Evolutionary conservation across 1,140 invertebrate genomes (phyloP).

Genomic region (Trachymyrmex cornetzi): DNA sequence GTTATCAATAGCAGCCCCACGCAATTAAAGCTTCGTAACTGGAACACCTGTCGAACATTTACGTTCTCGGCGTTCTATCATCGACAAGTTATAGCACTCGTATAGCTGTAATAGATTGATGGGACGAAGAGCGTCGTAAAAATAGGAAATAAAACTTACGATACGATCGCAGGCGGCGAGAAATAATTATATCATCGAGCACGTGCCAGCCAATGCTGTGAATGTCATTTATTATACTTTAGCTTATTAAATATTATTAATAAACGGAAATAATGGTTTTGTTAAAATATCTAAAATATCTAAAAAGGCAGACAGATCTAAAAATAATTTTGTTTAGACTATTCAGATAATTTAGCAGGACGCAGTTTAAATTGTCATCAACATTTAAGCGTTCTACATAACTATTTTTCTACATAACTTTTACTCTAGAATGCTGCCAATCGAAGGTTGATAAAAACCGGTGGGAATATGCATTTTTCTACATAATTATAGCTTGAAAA

Average conservation of each 20-base stretch:
- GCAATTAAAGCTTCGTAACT: constrained; percentile 46
- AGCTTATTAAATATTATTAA: not conserved
- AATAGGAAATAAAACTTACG: constrained; percentile 48
- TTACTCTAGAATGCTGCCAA: no score
- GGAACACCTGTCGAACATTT: constrained; percentile 35
- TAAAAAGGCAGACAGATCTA: no score
- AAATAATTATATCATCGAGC: constrained; percentile 44
- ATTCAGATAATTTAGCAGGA: no score
- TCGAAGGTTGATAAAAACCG: no score
- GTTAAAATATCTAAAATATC: no score
- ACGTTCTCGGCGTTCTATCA: not conserved
- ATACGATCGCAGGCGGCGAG: not conserved
- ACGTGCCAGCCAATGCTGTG: constrained; percentile 12
- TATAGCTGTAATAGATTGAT: constrained; percentile 7
- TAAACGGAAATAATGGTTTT: no score
- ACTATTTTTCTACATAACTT: no score
- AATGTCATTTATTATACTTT: not conserved
- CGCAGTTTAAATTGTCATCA: no score
- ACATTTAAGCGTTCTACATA: no score
- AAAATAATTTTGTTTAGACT: no score
- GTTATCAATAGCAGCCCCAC: not conserved
- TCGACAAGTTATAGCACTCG: constrained; percentile 8
- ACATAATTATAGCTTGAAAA: no score
- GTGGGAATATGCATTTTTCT: no score
- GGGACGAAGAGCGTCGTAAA: constrained; percentile 13